Evolutionary conservation across 2,113 vertebrate species (phyloP).

Genomic region (Illadopsis cleaveri): DNA sequence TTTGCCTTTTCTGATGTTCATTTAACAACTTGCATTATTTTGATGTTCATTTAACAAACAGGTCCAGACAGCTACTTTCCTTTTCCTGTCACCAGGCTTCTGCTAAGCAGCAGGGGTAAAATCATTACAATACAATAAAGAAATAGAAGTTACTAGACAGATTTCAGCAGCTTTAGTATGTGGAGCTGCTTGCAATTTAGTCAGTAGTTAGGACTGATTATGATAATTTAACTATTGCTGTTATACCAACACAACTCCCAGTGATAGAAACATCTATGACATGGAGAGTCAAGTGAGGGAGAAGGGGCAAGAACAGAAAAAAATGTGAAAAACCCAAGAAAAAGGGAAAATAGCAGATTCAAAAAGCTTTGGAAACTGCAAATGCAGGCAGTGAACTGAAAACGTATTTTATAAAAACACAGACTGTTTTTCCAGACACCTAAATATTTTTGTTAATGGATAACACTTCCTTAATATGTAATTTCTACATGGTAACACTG

Average conservation of each 20-base stretch:
- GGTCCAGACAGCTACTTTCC: background rate
- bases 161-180: background rate
- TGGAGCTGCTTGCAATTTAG: background rate
- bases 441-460: background rate
- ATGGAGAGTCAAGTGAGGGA: background rate
- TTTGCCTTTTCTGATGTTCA: background rate
- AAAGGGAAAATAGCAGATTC: background rate
- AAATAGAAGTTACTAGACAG: background rate
- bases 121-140: background rate
- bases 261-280: background rate
- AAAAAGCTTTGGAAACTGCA: background rate
- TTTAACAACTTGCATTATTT: background rate
- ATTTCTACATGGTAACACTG: background rate
- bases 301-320: background rate
- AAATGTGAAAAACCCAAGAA: background rate
- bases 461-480: background rate
- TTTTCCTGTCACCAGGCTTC: background rate
- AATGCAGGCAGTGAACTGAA: background rate
- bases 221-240: background rate
- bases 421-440: background rate
- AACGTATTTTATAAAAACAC: background rate
- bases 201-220: background rate
- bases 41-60: background rate
- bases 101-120: background rate
- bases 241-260: background rate